A percentile compares a stretch with the other conserved stretches of the same genome.
Conservation (phyloP, 1,140 invertebrate species). For the Ips nitidus region DNA sequence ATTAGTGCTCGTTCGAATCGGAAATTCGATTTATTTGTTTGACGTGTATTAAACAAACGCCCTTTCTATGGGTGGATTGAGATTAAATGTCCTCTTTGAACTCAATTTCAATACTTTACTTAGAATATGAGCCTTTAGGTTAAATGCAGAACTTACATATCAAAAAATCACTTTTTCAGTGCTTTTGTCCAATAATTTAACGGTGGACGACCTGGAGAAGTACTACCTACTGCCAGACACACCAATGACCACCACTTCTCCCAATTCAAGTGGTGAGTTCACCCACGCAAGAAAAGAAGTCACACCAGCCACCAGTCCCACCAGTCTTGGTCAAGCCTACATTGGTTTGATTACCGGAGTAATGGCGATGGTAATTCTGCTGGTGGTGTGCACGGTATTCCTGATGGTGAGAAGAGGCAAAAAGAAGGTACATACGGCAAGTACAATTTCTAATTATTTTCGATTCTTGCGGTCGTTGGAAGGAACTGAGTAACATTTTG, state of each 20-base stretch:
- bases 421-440: conserved; percentile 56
- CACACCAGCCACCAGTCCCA: conserved; percentile 66
- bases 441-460: conserved; percentile 3
- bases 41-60: conserved; percentile 7
- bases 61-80: not conserved
- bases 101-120: too few species aligned
- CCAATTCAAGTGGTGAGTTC: conserved; percentile 44
- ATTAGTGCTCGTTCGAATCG: conserved; percentile 18
- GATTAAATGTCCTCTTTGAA: too few species aligned
- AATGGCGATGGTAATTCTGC: conserved; percentile 69
- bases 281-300: conserved; percentile 55
- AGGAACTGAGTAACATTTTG: not conserved
- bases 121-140: too few species aligned
- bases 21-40: conserved; percentile 23
- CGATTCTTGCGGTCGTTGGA: not conserved
- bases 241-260: conserved; percentile 45
- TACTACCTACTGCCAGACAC: conserved; percentile 51
- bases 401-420: conserved; percentile 71
- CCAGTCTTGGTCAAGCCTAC: conserved; percentile 67
- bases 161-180: conserved; percentile 41
- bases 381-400: conserved; percentile 68
- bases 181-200: conserved; percentile 53
- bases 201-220: conserved; percentile 53
- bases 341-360: conserved; percentile 80
- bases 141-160: too few species aligned